Evolutionary conservation across 1,140 invertebrate species (phyloP), one percentile per base, ranked within the genome.

Genomic region (Drosophila miranda): DNA sequence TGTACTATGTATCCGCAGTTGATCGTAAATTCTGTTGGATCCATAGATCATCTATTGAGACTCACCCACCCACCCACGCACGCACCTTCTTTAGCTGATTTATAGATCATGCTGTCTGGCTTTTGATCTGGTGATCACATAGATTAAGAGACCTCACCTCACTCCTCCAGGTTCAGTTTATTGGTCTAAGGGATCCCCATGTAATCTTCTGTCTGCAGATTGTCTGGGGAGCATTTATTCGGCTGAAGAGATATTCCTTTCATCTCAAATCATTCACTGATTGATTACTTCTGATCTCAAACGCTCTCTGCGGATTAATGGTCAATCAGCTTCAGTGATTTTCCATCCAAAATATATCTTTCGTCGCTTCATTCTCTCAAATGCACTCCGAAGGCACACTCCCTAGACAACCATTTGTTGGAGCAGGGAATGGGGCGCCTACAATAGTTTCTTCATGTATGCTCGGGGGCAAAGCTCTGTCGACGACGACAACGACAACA

Each of bases 41-140:
- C 52, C 78, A 78, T 83, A 62, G 77, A 75, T 86, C 57, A 77
- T 66, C 50, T 38, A 52, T 58, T 68, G 62, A 19, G 28, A 23
- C 16, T 30, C 43, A 55, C 64, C 64, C 64, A 68, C 23, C 2
- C 23, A 26, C 23, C 30, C 30, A 30, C 30, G 30, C 30, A 30
- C 8, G 30, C 30, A 30, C 30, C 30, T 30, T 30, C 30, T 3
- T 23, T 26, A n/a, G 46, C 49, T 57, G 53, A 72, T 73, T 73
- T 73, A 73, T 73, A 14, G 45, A 41, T 70, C 16, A 6, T 30
- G 46, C 41, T 23, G 9, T 14, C 8, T 51, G 23, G n/a, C 42
- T 52, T 70, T 70, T 70, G 66, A 70, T 70, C 66, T 59, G 38
- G 8, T 16, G 16, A 67, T 62, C 62, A 43, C 44, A 49, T 43